These are phyloP conservation scores for Brassicogethes aeneus DNA, from an alignment of 2,888 invertebrate species.

Conservation along the genomic window DNA sequence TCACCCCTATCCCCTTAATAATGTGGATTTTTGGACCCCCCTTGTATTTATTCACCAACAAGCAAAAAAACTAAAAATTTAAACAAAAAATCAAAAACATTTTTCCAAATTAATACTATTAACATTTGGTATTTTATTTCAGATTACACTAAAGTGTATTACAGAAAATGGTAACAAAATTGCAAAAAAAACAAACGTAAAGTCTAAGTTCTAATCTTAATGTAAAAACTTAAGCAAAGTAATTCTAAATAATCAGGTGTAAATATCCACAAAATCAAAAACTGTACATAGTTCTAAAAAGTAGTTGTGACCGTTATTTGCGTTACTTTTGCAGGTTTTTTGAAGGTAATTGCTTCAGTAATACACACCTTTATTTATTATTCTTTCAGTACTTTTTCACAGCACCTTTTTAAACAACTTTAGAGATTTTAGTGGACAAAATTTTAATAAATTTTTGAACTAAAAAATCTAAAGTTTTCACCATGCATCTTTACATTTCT, in stretches of 20 bases:
- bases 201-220: no score
- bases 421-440: background rate
- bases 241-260: background rate
- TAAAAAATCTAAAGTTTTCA: conserved; percentile 2
- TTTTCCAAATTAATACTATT: conserved; percentile 1
- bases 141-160: conserved; percentile 13
- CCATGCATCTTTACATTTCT: conserved; percentile 1
- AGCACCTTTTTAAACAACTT: background rate
- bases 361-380: background rate
- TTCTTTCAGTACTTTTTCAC: background rate
- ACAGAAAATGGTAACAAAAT: conserved; percentile 4
- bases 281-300: background rate
- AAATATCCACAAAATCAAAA: background rate
- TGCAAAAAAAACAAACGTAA: background rate
- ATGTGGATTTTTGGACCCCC: no score
- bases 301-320: background rate
- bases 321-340: conserved; percentile 1
- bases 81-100: background rate
- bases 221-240: no score
- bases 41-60: background rate
- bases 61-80: background rate
- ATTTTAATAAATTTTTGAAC: background rate
- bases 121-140: conserved; percentile 7
- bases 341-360: conserved; percentile 1
- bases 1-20: no score